Evolutionary conservation across 2,888 invertebrate genomes (phyloP).

Genomic region (Megalurothrips usitatus): DNA sequence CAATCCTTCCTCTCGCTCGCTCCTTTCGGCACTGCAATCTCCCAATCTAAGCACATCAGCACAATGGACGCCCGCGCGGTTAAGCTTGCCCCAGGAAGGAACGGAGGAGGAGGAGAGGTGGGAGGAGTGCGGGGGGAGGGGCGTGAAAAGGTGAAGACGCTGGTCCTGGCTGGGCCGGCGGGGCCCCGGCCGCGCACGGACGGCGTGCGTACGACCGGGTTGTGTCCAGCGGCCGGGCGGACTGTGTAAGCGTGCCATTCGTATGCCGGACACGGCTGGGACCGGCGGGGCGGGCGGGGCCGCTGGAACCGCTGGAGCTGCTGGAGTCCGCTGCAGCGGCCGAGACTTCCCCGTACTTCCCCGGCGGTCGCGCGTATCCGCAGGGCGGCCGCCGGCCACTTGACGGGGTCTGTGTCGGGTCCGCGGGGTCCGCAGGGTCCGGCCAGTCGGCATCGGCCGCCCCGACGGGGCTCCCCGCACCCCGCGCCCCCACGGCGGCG

Average conservation of each 20-base stretch:
- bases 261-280: constrained; percentile 17
- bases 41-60: constrained; percentile 16
- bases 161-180: neutral
- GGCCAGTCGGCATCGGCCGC: neutral
- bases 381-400: no score
- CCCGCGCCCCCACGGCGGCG: neutral
- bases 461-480: neutral
- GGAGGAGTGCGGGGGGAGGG: neutral
- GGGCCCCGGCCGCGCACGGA: neutral
- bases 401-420: neutral
- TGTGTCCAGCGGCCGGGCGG: neutral
- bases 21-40: neutral
- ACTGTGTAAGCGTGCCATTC: constrained; percentile 11
- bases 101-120: neutral
- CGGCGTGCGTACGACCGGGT: neutral
- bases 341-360: no score
- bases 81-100: neutral
- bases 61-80: constrained; percentile 6
- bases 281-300: neutral
- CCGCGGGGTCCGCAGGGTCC: no score
- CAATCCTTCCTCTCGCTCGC: neutral
- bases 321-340: no score
- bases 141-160: constrained; percentile 6
- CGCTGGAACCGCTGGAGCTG: neutral
- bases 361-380: no score